Percentiles rank a stretch among this genome's conserved stretches.
These are phyloP conservation scores for Whitmania pigra DNA, from an alignment of 1,140 invertebrate species.

Conservation along the genomic window DNA sequence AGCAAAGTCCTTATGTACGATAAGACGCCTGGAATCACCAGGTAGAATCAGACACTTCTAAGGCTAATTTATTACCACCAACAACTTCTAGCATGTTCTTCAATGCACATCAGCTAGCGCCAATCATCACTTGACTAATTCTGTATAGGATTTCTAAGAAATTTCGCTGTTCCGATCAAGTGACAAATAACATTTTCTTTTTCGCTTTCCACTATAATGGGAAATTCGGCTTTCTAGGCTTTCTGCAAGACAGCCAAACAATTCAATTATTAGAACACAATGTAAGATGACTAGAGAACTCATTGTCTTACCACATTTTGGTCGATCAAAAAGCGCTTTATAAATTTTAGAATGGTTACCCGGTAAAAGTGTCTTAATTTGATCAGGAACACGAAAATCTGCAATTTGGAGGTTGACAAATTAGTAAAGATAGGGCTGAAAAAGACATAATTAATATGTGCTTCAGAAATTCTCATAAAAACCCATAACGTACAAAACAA, in stretches of 20 bases:
- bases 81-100: too few species aligned
- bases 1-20: too few species aligned
- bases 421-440: too few species aligned
- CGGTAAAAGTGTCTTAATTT: slow-evolving; percentile 53
- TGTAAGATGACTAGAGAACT: not conserved
- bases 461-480: too few species aligned
- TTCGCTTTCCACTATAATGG: slow-evolving; percentile 53
- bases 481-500: slow-evolving; percentile 18
- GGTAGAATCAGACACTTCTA: too few species aligned
- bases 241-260: slow-evolving; percentile 39
- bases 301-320: slow-evolving; percentile 47
- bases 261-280: not conserved
- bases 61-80: too few species aligned
- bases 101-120: too few species aligned
- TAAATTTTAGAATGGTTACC: slow-evolving; percentile 57
- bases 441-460: too few species aligned
- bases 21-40: too few species aligned
- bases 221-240: slow-evolving; percentile 61
- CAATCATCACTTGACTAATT: too few species aligned
- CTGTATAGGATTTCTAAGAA: too few species aligned
- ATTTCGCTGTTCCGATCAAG: too few species aligned
- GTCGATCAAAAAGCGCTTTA: slow-evolving; percentile 57
- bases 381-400: slow-evolving; percentile 33
- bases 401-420: slow-evolving; percentile 27
- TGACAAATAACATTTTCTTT: slow-evolving; percentile 17